These are phyloP conservation scores for Oophaga pumilio DNA, from an alignment of 2,113 vertebrate genomes.

Conservation along the genomic window DNA sequence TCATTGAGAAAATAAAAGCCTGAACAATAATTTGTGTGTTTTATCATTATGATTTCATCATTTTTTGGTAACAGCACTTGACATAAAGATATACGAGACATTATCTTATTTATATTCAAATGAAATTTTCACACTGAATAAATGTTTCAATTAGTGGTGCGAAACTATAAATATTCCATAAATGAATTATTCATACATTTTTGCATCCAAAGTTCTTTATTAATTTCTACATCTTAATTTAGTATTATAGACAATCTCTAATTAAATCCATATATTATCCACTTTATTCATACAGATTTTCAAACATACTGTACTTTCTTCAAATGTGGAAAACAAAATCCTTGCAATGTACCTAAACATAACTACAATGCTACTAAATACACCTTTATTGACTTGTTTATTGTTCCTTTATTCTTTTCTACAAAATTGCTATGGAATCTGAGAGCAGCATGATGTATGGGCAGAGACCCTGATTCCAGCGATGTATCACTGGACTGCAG, in stretches of 20 bases:
- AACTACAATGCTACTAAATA: not conserved
- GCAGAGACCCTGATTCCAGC: too few species aligned
- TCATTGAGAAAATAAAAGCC: constrained; percentile 31
- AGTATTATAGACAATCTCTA: constrained; percentile 49
- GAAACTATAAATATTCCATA: constrained; percentile 57
- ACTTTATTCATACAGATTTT: constrained; percentile 38
- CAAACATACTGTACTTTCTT: constrained; percentile 20
- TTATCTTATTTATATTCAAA: constrained; percentile 57
- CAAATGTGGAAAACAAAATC: not conserved
- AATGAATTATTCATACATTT: constrained; percentile 53
- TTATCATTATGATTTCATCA: constrained; percentile 14
- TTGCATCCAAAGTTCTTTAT: constrained; percentile 49
- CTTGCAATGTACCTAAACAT: not conserved
- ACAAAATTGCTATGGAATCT: too few species aligned
- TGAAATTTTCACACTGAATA: constrained; percentile 58
- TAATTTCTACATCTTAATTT: constrained; percentile 52
- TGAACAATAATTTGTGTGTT: constrained; percentile 42
- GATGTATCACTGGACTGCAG: too few species aligned
- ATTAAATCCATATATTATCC: constrained; percentile 55
- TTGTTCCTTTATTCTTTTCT: too few species aligned
- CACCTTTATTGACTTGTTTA: too few species aligned
- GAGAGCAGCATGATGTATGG: too few species aligned
- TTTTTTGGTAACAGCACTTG: constrained; percentile 48
- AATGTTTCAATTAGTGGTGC: constrained; percentile 57
- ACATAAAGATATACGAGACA: constrained; percentile 55